These are phyloP conservation scores for Balaeniceps rex DNA, from an alignment of 2,113 vertebrate species.

Conservation along the genomic window DNA sequence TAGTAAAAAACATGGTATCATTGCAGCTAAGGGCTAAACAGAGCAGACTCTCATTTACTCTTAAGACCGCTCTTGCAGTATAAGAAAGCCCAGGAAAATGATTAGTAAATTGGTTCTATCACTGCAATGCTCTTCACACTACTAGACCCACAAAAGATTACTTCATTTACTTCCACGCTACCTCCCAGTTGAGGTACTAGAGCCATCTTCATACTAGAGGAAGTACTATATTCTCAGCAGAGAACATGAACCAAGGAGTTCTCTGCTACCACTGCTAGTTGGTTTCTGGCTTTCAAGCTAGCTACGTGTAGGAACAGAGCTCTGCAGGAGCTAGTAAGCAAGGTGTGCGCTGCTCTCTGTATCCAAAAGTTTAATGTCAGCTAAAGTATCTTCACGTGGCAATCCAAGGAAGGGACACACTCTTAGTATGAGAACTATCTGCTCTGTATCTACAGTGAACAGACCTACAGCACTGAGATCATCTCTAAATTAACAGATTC, in stretches of 20 bases:
- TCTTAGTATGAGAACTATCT: not conserved
- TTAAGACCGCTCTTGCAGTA: not conserved
- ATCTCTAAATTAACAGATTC: not conserved
- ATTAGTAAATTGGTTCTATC: not conserved
- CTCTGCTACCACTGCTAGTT: not conserved
- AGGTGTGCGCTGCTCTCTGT: not conserved
- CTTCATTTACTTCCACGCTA: not conserved
- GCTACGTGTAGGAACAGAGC: not conserved
- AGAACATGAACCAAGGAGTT: not conserved
- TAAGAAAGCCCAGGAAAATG: not conserved
- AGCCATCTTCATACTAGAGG: not conserved
- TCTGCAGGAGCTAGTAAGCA: not conserved
- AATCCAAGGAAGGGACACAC: not conserved
- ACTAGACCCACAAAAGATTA: not conserved
- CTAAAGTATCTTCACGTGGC: not conserved
- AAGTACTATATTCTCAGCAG: not conserved
- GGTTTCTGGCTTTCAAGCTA: not conserved
- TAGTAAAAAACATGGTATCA: not conserved
- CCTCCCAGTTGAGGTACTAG: not conserved
- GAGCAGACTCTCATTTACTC: not conserved
- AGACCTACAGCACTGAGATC: not conserved
- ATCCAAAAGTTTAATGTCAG: not conserved
- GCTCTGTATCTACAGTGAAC: not conserved
- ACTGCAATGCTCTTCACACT: not conserved
- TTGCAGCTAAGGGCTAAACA: not conserved